Conservation (phyloP, 2,888 invertebrate species). For the Rhagophthalmus giganteus region DNA sequence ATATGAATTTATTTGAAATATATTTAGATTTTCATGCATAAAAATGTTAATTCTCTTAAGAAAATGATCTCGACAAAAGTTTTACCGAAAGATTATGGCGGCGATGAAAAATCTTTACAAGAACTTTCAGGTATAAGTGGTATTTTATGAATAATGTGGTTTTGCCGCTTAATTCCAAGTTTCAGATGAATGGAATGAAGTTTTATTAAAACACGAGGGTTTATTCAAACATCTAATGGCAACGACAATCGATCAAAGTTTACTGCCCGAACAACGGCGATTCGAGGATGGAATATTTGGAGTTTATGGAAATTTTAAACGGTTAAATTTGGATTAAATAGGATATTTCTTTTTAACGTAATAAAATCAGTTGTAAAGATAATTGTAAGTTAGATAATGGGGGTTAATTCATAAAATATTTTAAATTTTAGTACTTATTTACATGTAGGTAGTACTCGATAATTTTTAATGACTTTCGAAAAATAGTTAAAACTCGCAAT, state of each 20-base stretch:
- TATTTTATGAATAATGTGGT: not conserved
- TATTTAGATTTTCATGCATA: constrained; percentile 30
- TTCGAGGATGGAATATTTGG: constrained; percentile 42
- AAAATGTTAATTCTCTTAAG: constrained; percentile 25
- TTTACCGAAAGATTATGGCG: constrained; percentile 36
- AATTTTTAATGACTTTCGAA: too few species aligned
- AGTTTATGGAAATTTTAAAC: constrained; percentile 43
- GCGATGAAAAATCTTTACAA: constrained; percentile 54
- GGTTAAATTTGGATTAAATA: constrained; percentile 40
- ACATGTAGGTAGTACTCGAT: too few species aligned
- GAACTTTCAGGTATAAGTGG: constrained; percentile 59
- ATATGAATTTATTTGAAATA: constrained; percentile 7
- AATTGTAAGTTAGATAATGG: too few species aligned
- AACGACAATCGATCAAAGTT: constrained; percentile 36
- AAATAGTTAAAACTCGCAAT: too few species aligned
- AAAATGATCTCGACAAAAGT: constrained; percentile 26
- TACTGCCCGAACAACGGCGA: constrained; percentile 33
- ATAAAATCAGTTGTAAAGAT: too few species aligned
- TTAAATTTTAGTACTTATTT: too few species aligned
- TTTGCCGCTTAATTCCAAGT: constrained; percentile 6
- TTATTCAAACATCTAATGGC: constrained; percentile 34
- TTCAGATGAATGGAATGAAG: constrained; percentile 36
- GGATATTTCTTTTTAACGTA: too few species aligned
- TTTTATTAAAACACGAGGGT: constrained; percentile 33
- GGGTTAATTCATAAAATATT: too few species aligned